Conservation (phyloP, 2,113 vertebrate species). For the Dryoscopus gambensis region DNA sequence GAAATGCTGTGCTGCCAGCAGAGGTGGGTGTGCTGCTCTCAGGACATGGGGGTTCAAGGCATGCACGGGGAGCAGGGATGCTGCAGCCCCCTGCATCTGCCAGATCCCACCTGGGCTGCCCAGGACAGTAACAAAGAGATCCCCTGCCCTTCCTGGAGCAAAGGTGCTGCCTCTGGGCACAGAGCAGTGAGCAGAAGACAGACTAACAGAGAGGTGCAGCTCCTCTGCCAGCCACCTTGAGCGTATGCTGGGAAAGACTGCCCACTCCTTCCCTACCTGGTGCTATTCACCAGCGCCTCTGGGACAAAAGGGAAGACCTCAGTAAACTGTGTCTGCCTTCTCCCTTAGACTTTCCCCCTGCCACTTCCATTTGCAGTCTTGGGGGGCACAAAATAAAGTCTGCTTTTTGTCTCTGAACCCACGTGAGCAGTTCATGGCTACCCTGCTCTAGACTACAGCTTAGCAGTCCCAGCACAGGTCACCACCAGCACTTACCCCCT, state of each 20-base stretch:
- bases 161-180: neutral
- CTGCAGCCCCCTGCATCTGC: neutral
- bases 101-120: neutral
- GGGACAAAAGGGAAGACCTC: neutral
- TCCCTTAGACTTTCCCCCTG: neutral
- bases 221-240: neutral
- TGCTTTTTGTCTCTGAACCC: neutral
- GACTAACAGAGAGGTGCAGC: neutral
- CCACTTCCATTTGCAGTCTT: neutral
- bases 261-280: neutral
- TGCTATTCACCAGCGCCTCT: fast-evolving
- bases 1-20: neutral
- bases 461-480: neutral
- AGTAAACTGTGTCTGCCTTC: neutral
- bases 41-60: neutral
- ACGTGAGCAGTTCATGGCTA: neutral
- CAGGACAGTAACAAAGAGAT: neutral
- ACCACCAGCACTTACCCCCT: neutral
- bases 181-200: neutral
- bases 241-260: neutral
- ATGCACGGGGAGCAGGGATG: neutral
- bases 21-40: neutral
- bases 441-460: neutral
- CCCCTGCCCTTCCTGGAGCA: neutral
- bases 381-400: neutral